A percentile compares a stretch with the other conserved stretches of the same genome.
Evolutionary conservation across 1,140 invertebrate genomes (phyloP).

Genomic region (Halictus rubicundus): DNA sequence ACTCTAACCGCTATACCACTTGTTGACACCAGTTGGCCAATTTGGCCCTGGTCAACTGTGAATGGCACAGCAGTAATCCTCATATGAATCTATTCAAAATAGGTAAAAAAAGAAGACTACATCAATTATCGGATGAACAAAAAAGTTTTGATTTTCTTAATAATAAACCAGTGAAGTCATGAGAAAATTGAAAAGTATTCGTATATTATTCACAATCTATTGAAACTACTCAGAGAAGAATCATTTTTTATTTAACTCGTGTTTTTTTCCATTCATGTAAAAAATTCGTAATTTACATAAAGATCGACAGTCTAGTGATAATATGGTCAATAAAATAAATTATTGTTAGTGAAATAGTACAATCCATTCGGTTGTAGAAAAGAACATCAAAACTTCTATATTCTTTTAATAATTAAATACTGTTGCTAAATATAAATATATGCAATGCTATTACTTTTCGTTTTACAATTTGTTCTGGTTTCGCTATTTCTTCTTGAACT

Average conservation of each 20-base stretch:
- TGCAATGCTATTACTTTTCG: conserved; percentile 81
- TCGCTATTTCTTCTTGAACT: conserved; percentile 83
- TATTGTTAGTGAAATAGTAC: too few relatives aligned
- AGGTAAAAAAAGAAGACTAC: conserved; percentile 79
- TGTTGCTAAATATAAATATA: conserved; percentile 72
- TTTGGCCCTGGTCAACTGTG: conserved; percentile 73
- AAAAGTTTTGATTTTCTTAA: too few relatives aligned
- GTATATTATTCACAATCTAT: too few relatives aligned
- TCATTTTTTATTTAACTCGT: too few relatives aligned
- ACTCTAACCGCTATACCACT: conserved; percentile 89
- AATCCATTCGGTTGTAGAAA: too few relatives aligned
- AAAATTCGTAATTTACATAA: too few relatives aligned
- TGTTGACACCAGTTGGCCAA: conserved; percentile 80
- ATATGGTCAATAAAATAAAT: too few relatives aligned
- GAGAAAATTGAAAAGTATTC: too few relatives aligned
- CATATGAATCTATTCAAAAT: conserved; percentile 63
- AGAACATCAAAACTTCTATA: conserved; percentile 45
- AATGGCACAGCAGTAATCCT: conserved; percentile 71
- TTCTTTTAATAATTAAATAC: conserved; percentile 69
- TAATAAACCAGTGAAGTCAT: too few relatives aligned
- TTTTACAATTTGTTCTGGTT: conserved; percentile 82
- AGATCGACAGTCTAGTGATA: too few relatives aligned
- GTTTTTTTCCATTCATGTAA: too few relatives aligned
- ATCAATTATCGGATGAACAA: neutral
- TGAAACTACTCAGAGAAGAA: too few relatives aligned